Percentiles rank a stretch among this genome's conserved stretches.
Evolutionary conservation across 2,797 vertebrate genomes (phyloP).

Genomic region (Peromyscus aztecus): DNA sequence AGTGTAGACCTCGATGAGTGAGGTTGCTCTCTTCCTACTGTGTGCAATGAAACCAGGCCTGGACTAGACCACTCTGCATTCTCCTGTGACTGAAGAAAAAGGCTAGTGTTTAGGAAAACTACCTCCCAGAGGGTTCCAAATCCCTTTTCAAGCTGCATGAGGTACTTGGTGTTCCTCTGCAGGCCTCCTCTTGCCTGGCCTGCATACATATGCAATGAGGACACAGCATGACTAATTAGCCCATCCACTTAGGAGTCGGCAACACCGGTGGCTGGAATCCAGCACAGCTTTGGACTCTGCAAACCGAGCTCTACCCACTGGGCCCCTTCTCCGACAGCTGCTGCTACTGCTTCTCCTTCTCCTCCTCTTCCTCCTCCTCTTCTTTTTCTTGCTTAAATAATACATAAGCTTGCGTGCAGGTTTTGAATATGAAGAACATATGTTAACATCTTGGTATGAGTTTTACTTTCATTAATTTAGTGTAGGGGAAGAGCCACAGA

Average conservation of each 20-base stretch:
- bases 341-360: not conserved
- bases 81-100: not conserved
- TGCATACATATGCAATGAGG: not conserved
- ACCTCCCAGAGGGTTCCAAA: not conserved
- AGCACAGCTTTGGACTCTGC: not conserved
- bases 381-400: not conserved
- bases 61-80: not conserved
- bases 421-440: conserved; percentile 39
- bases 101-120: not conserved
- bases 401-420: conserved; percentile 15
- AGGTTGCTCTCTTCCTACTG: not conserved
- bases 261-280: not conserved
- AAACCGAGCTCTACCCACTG: not conserved
- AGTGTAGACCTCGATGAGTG: not conserved
- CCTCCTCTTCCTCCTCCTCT: fast-evolving
- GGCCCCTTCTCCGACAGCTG: conserved; percentile 12
- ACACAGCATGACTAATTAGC: not conserved
- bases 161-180: not conserved
- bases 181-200: not conserved
- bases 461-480: conserved; percentile 46
- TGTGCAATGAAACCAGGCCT: not conserved
- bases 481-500: not conserved
- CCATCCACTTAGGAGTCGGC: not conserved
- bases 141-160: not conserved
- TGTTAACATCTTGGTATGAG: not conserved